A percentile compares a stretch with the other conserved stretches of the same genome.
Conservation (phyloP, 1,140 invertebrate genomes). For the Archegozetes longisetosus region DNA sequence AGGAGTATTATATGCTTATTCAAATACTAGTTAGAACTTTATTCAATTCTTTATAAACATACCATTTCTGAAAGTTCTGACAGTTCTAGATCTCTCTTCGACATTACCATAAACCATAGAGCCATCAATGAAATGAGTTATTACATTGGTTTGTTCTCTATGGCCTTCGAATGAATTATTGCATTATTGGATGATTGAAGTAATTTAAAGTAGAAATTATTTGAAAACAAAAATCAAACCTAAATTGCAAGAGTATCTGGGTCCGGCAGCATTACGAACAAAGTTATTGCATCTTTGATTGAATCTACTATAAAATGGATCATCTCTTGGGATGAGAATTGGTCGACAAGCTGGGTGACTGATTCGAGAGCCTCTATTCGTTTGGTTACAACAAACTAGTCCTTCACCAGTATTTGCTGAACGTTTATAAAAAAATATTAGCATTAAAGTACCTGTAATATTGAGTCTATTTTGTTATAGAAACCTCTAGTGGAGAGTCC, state of each 20-base stretch:
- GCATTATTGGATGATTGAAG: neutral
- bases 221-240: conserved; percentile 4
- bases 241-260: conserved; percentile 14
- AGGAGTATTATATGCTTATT: neutral
- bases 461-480: neutral
- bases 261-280: conserved; percentile 17
- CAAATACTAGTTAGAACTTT: neutral
- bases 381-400: conserved; percentile 22
- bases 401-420: conserved; percentile 16
- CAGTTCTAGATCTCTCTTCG: conserved; percentile 13
- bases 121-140: conserved; percentile 89
- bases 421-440: neutral
- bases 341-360: conserved; percentile 21
- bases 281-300: conserved; percentile 22
- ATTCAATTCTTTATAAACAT: neutral
- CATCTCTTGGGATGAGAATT: conserved; percentile 19
- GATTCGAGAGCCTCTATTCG: neutral
- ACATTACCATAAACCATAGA: conserved; percentile 91
- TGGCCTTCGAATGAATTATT: conserved; percentile 29
- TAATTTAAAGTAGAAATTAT: conserved; percentile 1
- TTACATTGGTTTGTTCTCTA: conserved; percentile 88
- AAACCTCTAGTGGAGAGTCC: conserved; percentile 13
- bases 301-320: conserved; percentile 21
- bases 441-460: neutral
- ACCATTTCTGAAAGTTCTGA: conserved; percentile 17